These are phyloP conservation scores for Hydrocynus forskahlii DNA, from an alignment of 2,797 vertebrate species.

Conservation along the genomic window DNA sequence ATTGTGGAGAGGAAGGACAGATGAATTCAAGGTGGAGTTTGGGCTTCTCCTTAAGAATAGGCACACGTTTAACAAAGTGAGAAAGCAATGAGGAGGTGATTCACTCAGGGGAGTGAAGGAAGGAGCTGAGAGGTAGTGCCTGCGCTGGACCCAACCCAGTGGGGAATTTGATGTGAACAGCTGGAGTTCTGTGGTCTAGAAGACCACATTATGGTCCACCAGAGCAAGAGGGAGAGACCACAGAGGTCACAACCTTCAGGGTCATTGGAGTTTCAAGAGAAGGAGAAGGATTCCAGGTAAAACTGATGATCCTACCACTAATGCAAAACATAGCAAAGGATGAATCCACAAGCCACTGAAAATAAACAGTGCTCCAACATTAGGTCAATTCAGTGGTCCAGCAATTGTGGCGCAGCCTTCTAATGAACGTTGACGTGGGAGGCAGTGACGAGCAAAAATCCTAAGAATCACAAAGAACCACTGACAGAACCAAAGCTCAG, in stretches of 20 bases:
- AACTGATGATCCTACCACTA: background rate
- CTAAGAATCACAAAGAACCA: background rate
- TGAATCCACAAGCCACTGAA: background rate
- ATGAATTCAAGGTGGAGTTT: background rate
- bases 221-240: background rate
- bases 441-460: no score
- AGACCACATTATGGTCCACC: background rate
- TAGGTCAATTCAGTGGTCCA: no score
- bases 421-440: no score
- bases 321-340: background rate
- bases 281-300: constrained; percentile 22
- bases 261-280: constrained; percentile 21
- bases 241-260: constrained; percentile 17
- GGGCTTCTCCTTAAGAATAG: background rate
- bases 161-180: background rate
- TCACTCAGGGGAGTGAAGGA: constrained; percentile 22
- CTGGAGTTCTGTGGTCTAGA: background rate
- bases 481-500: background rate
- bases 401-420: no score
- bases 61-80: background rate
- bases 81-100: constrained; percentile 29
- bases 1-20: background rate
- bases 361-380: background rate
- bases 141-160: background rate
- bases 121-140: background rate